phyloP scores from a whole-genome alignment of 2,113 vertebrate genomes.

The Tetrao urogallus region DNA sequence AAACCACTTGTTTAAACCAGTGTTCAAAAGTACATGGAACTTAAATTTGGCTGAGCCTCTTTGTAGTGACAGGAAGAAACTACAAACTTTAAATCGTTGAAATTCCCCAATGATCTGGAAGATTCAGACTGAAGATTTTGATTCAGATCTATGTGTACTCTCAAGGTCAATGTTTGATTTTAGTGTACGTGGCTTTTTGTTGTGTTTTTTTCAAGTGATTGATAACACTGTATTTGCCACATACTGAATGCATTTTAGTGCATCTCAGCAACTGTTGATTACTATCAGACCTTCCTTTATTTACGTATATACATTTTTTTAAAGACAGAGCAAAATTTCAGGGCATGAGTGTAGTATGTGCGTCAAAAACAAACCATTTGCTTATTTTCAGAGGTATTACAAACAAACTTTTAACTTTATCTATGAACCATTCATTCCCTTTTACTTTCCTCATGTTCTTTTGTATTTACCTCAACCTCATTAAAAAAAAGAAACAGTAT shows the following conservation, averaged over 20 bases:
- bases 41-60: not conserved
- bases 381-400: not conserved
- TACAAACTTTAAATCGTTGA: conserved; percentile 27
- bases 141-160: conserved; percentile 5
- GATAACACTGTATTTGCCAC: not conserved
- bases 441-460: not conserved
- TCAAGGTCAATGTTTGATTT: conserved; percentile 24
- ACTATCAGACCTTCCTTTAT: not conserved
- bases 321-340: not conserved
- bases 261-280: not conserved
- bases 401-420: not conserved
- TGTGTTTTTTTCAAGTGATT: not conserved
- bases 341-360: not conserved
- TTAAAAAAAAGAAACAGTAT: not conserved
- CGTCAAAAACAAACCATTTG: not conserved
- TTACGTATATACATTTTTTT: not conserved
- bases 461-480: not conserved
- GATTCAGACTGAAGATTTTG: conserved; percentile 10
- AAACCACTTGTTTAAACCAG: not conserved
- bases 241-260: not conserved
- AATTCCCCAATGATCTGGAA: conserved; percentile 11
- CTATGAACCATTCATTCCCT: not conserved
- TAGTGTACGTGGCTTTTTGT: not conserved
- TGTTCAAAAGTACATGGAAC: not conserved
- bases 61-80: conserved; percentile 14